Evolutionary conservation across 2,113 vertebrate species (phyloP).

Genomic region (Riparia riparia): DNA sequence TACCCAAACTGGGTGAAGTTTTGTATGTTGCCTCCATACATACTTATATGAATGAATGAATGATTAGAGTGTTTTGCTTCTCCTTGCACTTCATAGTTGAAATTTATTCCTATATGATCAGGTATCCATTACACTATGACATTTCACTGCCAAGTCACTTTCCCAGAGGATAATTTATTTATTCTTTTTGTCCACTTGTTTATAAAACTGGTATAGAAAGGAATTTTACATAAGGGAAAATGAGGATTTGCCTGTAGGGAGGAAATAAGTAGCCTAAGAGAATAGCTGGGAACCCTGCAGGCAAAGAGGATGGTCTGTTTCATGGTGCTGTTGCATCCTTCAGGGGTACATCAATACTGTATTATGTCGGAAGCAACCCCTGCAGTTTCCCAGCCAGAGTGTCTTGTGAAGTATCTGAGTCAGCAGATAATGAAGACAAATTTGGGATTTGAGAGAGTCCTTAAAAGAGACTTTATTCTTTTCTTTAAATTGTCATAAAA

Average conservation of each 20-base stretch:
- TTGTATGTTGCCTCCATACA: conserved; percentile 22
- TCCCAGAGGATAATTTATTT: conserved; percentile 37
- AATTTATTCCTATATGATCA: conserved; percentile 31
- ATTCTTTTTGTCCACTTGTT: conserved; percentile 50
- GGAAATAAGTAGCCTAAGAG: conserved; percentile 9
- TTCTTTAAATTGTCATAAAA: not conserved
- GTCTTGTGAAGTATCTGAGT: conserved; percentile 57
- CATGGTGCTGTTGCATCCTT: conserved; percentile 30
- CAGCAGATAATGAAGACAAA: conserved; percentile 58
- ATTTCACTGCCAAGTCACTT: conserved; percentile 7
- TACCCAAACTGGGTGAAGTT: not conserved
- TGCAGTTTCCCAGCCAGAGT: conserved; percentile 40
- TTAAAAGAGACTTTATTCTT: conserved; percentile 24
- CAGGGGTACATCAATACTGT: conserved; percentile 13
- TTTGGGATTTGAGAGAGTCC: not conserved
- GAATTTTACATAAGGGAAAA: conserved; percentile 23
- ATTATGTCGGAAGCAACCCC: conserved; percentile 48
- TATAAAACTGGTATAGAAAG: not conserved
- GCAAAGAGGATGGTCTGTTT: conserved; percentile 35
- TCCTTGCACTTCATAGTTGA: conserved; percentile 32
- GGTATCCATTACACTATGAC: conserved; percentile 24
- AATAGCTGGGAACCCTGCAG: conserved; percentile 48
- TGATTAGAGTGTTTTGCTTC: conserved; percentile 17
- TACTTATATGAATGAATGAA: conserved; percentile 41
- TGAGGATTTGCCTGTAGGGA: not conserved